These are phyloP conservation scores for Patagioenas fasciata DNA, from an alignment of 2,113 vertebrate species.

Conservation along the genomic window DNA sequence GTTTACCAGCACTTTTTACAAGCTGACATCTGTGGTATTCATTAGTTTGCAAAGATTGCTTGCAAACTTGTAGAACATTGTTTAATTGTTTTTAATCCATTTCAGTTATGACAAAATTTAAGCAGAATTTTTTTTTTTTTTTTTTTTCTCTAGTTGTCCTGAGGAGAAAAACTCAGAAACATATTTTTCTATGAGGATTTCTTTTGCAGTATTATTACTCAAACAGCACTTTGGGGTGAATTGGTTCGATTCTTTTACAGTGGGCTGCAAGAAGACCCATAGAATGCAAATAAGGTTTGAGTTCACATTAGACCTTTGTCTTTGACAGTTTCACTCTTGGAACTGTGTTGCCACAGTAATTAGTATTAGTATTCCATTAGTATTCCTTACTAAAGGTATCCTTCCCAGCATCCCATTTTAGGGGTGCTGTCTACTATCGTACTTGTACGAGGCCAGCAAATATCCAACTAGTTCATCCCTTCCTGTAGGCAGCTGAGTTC, in stretches of 20 bases:
- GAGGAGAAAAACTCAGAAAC: not conserved
- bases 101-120: not conserved
- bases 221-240: not conserved
- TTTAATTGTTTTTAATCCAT: not conserved
- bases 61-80: not conserved
- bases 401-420: not conserved
- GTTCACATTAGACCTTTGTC: not conserved
- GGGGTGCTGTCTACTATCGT: not conserved
- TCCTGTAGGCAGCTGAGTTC: fast-evolving
- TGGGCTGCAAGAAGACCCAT: not conserved
- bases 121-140: not conserved
- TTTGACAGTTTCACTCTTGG: not conserved
- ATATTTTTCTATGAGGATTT: not conserved
- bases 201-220: not conserved
- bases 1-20: not conserved
- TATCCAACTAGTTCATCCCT: not conserved
- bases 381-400: not conserved
- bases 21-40: not conserved
- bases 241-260: not conserved
- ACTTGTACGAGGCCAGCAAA: not conserved
- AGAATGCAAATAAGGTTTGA: not conserved
- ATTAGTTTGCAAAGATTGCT: not conserved
- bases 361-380: too few species aligned
- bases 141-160: not conserved
- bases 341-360: not conserved